A percentile compares a stretch with the other conserved stretches of the same genome.
Conservation (phyloP, 2,797 vertebrate genomes). For the Sebastes reedi region DNA sequence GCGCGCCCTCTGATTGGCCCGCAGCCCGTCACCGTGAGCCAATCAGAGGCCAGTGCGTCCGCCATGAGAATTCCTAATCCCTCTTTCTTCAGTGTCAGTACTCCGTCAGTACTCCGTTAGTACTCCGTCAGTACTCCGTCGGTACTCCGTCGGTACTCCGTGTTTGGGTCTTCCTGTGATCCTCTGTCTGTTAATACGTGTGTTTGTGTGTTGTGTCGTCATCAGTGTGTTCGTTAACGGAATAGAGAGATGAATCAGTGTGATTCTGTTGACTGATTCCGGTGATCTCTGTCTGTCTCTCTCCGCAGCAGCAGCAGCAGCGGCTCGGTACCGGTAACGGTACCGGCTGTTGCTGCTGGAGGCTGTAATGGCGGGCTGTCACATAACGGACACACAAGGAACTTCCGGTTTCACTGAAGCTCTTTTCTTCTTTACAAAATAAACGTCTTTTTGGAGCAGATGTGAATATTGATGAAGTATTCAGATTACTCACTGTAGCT, state of each 20-base stretch:
- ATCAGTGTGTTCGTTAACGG: too few relatives aligned
- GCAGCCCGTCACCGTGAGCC: conserved; percentile 27
- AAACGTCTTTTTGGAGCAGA: not conserved
- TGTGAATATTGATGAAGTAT: not conserved
- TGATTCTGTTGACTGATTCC: too few relatives aligned
- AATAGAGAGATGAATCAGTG: not conserved
- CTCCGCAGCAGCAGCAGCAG: not conserved
- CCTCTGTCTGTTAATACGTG: too few relatives aligned
- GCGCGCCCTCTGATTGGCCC: conserved; percentile 64
- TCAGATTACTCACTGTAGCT: not conserved
- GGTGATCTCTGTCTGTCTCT: not conserved
- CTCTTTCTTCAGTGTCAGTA: not conserved
- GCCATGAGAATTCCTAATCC: conserved; percentile 51
- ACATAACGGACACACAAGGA: not conserved
- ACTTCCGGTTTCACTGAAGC: not conserved
- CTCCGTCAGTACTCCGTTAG: too few relatives aligned
- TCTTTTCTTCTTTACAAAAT: not conserved
- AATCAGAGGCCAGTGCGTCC: conserved; percentile 69
- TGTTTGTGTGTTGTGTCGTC: too few relatives aligned
- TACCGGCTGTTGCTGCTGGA: not conserved
- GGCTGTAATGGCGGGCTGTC: not conserved
- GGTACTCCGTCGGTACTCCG: too few relatives aligned
- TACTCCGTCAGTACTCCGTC: not conserved
- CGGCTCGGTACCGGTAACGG: not conserved
- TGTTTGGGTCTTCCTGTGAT: too few relatives aligned